phyloP scores from a whole-genome alignment of 2,797 vertebrate species.

The Peromyscus melanophrys region DNA sequence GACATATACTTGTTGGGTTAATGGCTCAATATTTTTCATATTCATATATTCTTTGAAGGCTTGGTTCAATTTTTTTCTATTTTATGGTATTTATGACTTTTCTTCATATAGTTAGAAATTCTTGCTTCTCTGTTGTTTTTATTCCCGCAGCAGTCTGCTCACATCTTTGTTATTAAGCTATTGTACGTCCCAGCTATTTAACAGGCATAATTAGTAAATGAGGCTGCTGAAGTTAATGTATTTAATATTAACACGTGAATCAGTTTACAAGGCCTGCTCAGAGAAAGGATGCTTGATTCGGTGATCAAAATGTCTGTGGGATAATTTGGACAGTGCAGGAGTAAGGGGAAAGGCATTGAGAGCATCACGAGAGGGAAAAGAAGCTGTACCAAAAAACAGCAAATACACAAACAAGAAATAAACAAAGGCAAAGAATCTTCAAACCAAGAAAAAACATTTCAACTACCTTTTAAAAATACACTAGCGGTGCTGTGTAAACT shows the following conservation, averaged over 20 bases:
- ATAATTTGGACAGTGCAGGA: not conserved
- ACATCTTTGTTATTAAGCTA: not conserved
- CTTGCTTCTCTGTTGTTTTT: not conserved
- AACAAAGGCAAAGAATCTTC: not conserved
- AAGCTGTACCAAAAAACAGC: not conserved
- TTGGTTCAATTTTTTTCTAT: conserved; percentile 29
- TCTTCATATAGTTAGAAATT: not conserved
- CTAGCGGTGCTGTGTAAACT: not conserved
- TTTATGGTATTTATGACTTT: not conserved
- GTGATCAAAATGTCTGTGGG: not conserved
- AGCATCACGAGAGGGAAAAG: not conserved
- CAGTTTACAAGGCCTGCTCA: not conserved
- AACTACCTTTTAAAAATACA: not conserved
- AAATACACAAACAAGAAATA: not conserved
- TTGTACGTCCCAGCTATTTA: not conserved
- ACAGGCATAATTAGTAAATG: conserved; percentile 50
- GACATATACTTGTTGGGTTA: not conserved
- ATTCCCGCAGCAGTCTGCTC: not conserved
- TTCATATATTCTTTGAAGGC: not conserved
- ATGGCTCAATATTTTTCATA: not conserved
- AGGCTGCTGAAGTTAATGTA: not conserved
- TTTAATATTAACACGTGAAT: not conserved
- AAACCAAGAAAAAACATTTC: not conserved
- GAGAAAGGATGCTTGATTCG: not conserved
- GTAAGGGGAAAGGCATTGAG: not conserved